Percentiles rank a stretch among this genome's conserved stretches.
These are phyloP conservation scores for Drosophila suboccidentalis DNA, from an alignment of 2,888 invertebrate genomes.

Conservation along the genomic window DNA sequence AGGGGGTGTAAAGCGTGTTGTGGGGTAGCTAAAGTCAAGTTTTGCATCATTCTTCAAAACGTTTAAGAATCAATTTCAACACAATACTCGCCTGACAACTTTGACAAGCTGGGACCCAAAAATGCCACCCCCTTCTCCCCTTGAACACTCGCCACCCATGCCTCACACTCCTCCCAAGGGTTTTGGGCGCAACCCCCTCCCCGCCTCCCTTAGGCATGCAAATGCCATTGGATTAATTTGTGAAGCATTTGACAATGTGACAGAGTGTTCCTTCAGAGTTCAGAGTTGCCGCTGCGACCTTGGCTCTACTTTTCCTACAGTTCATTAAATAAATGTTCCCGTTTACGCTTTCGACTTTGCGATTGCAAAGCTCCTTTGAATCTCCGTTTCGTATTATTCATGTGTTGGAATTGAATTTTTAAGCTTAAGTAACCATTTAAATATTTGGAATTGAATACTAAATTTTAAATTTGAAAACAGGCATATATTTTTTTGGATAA, in stretches of 20 bases:
- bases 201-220: slow-evolving; percentile 18
- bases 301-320: slow-evolving; percentile 29
- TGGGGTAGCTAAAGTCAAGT: slow-evolving; percentile 56
- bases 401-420: neutral
- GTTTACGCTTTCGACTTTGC: neutral
- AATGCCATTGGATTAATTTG: slow-evolving; percentile 65
- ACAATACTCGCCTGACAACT: slow-evolving; percentile 64
- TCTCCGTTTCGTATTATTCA: neutral
- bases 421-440: too few relatives aligned
- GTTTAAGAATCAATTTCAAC: slow-evolving; percentile 76
- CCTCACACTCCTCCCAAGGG: slow-evolving; percentile 22
- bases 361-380: neutral
- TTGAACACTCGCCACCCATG: neutral
- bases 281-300: slow-evolving; percentile 25
- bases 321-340: slow-evolving; percentile 14
- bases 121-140: neutral
- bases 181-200: slow-evolving; percentile 1
- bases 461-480: too few relatives aligned
- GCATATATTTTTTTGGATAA: neutral
- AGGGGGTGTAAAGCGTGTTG: slow-evolving; percentile 15
- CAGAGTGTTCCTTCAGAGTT: slow-evolving; percentile 20
- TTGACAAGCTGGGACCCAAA: slow-evolving; percentile 34
- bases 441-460: too few relatives aligned
- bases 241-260: slow-evolving; percentile 27
- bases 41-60: slow-evolving; percentile 75